Base-by-base conservation (phyloP, 2,888 invertebrate genomes). In the Lasioglossum malachurum region DNA sequence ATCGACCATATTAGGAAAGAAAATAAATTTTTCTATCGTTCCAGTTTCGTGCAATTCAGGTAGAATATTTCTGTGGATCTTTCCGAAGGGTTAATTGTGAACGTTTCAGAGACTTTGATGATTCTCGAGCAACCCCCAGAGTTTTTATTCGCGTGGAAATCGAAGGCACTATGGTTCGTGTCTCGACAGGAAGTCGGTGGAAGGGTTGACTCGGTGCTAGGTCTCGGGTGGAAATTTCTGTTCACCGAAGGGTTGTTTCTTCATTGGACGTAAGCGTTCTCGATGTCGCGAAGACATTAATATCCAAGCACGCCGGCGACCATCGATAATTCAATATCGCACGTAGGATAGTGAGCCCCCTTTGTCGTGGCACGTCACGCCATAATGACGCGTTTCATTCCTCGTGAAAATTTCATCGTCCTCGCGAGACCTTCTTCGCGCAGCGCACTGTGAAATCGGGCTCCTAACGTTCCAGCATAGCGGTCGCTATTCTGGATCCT, bases 241-340 rank as follows among this genome's bases (percentile, higher is more conserved):
- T 77, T 69, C 60, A 72, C 64, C 57, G 67, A 75, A 75, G 75
- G 82, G 76, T 86, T 83, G 83, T 57, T 76, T 57, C 78, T 80
- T 87, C 76, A 72, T 74, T 49, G 78, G 82, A 86, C 81, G 83
- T 3, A 88, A 83, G 73, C 80, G 80, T 74, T 77, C 84, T 88
- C 92, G 90, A 92, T 90, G 91, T 89, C 89, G 89, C 90, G 87
- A 90, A 91, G 91, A 90, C 93, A 93, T 91, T 91, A 93, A 93
- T 93, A 93, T 91, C 91, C 88, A 90, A 93, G 89, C 91, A 89
- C 89, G 83, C 78, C n/a, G 91, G 90, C 88, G 87, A 89, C 88
- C 93, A 94, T 94, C 94, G 93, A 94, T 94, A 94, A 94, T 94
- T 94, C 94, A 94, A 93, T 92, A 93, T 93, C 93, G 87, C 92